A percentile compares a stretch with the other conserved stretches of the same genome.
Evolutionary conservation across 2,797 vertebrate species (phyloP).

Genomic region (Mycteria americana): DNA sequence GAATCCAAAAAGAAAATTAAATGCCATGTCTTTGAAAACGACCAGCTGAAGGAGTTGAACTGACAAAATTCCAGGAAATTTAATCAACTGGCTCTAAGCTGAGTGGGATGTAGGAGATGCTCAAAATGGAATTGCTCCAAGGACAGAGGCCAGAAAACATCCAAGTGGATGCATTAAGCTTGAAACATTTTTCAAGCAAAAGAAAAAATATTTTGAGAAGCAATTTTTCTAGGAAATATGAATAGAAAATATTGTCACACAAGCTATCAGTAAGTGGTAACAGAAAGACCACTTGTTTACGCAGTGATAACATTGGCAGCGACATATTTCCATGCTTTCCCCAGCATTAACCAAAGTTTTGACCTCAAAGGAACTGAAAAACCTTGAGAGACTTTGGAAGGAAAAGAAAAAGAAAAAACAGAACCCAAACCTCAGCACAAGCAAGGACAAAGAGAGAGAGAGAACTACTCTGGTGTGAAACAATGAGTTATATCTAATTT

Average conservation of each 20-base stretch:
- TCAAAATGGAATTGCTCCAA: not conserved
- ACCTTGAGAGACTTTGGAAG: not conserved
- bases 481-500: constrained; percentile 38
- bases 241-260: not conserved
- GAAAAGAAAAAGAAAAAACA: not conserved
- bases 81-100: not conserved
- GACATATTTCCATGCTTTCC: not conserved
- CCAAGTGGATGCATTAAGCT: not conserved
- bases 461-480: constrained; percentile 42
- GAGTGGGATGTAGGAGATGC: not conserved
- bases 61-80: not conserved
- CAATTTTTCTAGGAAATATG: not conserved
- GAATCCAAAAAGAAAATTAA: not conserved
- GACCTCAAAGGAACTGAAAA: constrained; percentile 48
- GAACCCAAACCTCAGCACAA: not conserved
- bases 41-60: not conserved
- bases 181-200: not conserved
- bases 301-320: not conserved
- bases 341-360: not conserved
- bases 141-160: not conserved
- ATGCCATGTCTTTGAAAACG: not conserved
- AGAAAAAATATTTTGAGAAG: not conserved
- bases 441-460: not conserved
- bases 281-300: not conserved
- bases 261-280: not conserved